Evolutionary conservation across 92 coral and sea anemone species (phyloP).

Genomic region (Muricea muricata): DNA sequence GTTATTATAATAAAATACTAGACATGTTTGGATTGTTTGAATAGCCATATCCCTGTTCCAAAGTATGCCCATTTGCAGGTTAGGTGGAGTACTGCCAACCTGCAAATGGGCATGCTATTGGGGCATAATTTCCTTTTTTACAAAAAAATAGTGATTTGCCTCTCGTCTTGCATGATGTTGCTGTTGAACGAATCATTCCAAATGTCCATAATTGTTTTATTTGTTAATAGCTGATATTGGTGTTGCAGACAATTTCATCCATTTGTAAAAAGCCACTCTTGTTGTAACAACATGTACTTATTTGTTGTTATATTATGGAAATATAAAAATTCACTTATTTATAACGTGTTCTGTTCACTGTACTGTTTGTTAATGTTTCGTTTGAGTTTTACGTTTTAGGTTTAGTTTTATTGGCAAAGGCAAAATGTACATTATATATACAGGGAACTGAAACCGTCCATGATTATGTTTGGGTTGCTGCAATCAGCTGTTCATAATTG

Average conservation of each 20-base stretch:
- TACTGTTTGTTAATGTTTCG: background rate
- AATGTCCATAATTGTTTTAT: too few species aligned
- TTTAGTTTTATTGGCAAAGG: background rate
- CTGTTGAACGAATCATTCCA: too few species aligned
- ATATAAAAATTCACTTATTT: background rate
- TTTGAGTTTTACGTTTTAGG: background rate
- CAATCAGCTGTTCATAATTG: conserved; percentile 17
- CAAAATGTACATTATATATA: background rate
- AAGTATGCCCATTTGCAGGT: too few species aligned
- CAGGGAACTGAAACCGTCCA: background rate
- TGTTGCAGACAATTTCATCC: background rate
- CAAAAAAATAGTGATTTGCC: too few species aligned
- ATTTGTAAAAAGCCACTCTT: background rate
- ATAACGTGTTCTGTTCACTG: background rate
- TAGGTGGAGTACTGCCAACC: too few species aligned
- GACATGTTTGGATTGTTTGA: too few species aligned
- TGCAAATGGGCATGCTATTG: too few species aligned
- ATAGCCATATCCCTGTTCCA: too few species aligned
- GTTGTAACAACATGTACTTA: background rate
- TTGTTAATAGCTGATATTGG: too few species aligned
- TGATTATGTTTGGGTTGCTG: background rate
- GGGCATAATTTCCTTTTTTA: too few species aligned
- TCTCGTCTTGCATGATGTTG: too few species aligned
- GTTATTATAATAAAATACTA: too few species aligned
- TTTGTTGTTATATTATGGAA: background rate